phyloP scores from a whole-genome alignment of 2,113 vertebrate species.

The Pygoscelis adeliae region DNA sequence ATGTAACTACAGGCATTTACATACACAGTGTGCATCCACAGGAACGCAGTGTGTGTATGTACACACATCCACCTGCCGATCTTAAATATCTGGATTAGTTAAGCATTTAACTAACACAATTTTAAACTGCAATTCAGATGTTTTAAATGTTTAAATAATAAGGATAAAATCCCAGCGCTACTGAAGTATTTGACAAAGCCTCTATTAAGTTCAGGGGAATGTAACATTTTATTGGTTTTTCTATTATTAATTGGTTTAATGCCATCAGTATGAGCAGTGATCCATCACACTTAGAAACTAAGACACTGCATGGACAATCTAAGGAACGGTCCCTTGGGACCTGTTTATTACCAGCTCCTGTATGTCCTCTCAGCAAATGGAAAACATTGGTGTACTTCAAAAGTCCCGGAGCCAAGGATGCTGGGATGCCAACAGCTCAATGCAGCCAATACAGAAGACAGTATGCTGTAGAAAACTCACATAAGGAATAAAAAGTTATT shows the following conservation, averaged over 20 bases:
- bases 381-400: background rate
- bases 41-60: accelerated
- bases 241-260: conserved; percentile 4
- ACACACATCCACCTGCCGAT: background rate
- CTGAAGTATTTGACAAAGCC: background rate
- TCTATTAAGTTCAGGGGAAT: background rate
- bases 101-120: conserved; percentile 35
- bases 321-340: background rate
- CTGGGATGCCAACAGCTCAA: background rate
- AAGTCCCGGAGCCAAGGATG: background rate
- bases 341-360: background rate
- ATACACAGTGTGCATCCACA: background rate
- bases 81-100: background rate
- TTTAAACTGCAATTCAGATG: background rate
- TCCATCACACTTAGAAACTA: background rate
- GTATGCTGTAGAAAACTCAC: background rate
- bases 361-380: background rate
- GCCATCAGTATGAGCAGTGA: background rate
- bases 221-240: background rate
- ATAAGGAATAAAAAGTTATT: background rate
- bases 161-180: background rate
- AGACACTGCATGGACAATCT: background rate
- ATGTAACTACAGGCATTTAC: too few species aligned
- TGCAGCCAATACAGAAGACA: background rate
- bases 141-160: background rate